Evolutionary conservation across 2,888 invertebrate species (phyloP), one percentile per base, ranked within the genome.

Genomic region (Cecidostiba fungosa): DNA sequence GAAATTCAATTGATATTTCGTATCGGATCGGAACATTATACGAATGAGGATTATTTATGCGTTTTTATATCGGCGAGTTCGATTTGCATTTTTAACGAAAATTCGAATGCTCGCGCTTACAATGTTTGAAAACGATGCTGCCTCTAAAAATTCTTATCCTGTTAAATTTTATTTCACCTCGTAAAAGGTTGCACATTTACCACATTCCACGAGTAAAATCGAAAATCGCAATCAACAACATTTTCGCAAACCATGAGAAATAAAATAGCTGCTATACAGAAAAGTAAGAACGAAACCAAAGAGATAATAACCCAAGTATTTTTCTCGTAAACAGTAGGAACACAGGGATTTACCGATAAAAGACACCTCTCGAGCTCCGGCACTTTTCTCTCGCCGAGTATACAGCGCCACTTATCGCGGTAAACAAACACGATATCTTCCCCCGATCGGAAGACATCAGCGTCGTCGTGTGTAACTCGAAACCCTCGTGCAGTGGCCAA

Each of bases 321-420:
- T 84, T 86, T 84, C 77, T 81, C 59, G 73, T n/a, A 77, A 77
- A 72, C 81, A 86, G 84, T 86, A 81, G 73, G 59, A 77, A 43
- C 36, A 26, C 62, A 74, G 69, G 59, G 77, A 84, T 81, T 73
- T n/a, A 59, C 62, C 73, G 83, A 62, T 74, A 84, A 77, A 50
- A 36, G 19, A 62, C 26, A 73, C 6, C 12, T 29, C 69, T 12
- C 54, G 29, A 77, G 12, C 47, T 50, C 19, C 26, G 54, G 39
- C n/a, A 47, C 70, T 54, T 73, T 80, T 79, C 50, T 59, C 54
- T 66, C 26, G 23, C 10, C 62, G 26, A 62, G 23, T n/a, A n/a
- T n/a, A n/a, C 50, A 26, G 16, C 59, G 80, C n/a, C 82, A 80
- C 80, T 83, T 72, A 83, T 73, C 77, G 70, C 77, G 79, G 72